These are phyloP conservation scores for Selene dorsalis DNA, from an alignment of 2,797 vertebrate genomes.

Conservation along the genomic window DNA sequence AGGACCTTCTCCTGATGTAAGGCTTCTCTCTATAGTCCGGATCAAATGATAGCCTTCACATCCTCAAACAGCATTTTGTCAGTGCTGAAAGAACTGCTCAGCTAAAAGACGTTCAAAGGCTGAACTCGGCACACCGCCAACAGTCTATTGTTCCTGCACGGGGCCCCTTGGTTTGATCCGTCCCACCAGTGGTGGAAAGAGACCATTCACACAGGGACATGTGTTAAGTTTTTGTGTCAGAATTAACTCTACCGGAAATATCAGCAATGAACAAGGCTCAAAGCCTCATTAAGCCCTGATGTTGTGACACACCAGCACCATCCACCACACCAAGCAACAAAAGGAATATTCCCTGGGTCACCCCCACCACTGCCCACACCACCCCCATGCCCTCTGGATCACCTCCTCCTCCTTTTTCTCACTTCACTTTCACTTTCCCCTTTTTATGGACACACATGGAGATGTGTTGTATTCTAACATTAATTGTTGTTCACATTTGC, in stretches of 20 bases:
- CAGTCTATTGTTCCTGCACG: conserved; percentile 34
- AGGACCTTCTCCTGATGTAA: conserved; percentile 38
- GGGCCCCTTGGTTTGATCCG: conserved; percentile 24
- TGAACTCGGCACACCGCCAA: conserved; percentile 47
- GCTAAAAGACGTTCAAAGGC: conserved; percentile 53
- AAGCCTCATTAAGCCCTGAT: conserved; percentile 26
- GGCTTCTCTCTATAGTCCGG: conserved; percentile 42
- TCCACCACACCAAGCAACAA: conserved; percentile 35
- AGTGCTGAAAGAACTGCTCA: conserved; percentile 39
- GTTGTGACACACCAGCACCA: conserved; percentile 24
- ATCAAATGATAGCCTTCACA: conserved; percentile 60
- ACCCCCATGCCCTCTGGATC: neutral
- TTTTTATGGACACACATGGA: neutral
- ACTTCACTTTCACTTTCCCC: too few relatives aligned
- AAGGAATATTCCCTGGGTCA: conserved; percentile 22
- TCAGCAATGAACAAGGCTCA: conserved; percentile 21
- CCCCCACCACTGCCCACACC: too few relatives aligned
- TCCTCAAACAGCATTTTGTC: conserved; percentile 24
- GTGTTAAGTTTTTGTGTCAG: conserved; percentile 28
- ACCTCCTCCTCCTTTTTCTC: too few relatives aligned
- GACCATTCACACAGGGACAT: conserved; percentile 30
- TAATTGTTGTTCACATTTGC: too few relatives aligned
- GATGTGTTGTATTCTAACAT: neutral
- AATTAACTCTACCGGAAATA: conserved; percentile 46
- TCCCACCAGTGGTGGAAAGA: conserved; percentile 14